phyloP scores from a whole-genome alignment of 2,113 vertebrate genomes.

The Mugil cephalus region DNA sequence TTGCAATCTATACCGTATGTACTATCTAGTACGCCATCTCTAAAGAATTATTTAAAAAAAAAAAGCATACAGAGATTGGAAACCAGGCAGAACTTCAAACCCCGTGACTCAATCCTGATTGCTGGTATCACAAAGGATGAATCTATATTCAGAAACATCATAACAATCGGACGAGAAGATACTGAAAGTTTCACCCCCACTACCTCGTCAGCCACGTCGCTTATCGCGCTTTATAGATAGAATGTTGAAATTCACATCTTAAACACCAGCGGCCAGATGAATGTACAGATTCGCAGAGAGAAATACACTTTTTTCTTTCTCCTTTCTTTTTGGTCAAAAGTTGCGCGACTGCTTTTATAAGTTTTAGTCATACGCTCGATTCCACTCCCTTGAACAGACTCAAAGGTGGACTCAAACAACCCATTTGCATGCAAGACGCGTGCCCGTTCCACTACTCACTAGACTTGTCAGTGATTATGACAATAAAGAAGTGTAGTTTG shows the following conservation, averaged over 20 bases:
- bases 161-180: conserved; percentile 21
- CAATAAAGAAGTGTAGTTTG: not conserved
- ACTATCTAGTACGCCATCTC: not conserved
- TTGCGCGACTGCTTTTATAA: not conserved
- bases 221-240: conserved; percentile 5
- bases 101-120: conserved; percentile 58
- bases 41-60: not conserved
- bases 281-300: not conserved
- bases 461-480: conserved; percentile 9
- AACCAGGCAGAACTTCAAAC: conserved; percentile 80
- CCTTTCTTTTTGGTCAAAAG: no score
- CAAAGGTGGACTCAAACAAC: not conserved
- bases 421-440: not conserved
- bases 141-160: conserved; percentile 44
- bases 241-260: conserved; percentile 13
- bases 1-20: not conserved
- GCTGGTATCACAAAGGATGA: conserved; percentile 79
- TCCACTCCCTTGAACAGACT: not conserved
- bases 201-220: not conserved
- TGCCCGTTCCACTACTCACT: conserved; percentile 22
- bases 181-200: conserved; percentile 13
- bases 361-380: not conserved
- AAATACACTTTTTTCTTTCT: not conserved
- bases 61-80: conserved; percentile 26
- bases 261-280: conserved; percentile 9